Conservation (phyloP, 2,888 invertebrate species). For the Drosophila demipolita region DNA sequence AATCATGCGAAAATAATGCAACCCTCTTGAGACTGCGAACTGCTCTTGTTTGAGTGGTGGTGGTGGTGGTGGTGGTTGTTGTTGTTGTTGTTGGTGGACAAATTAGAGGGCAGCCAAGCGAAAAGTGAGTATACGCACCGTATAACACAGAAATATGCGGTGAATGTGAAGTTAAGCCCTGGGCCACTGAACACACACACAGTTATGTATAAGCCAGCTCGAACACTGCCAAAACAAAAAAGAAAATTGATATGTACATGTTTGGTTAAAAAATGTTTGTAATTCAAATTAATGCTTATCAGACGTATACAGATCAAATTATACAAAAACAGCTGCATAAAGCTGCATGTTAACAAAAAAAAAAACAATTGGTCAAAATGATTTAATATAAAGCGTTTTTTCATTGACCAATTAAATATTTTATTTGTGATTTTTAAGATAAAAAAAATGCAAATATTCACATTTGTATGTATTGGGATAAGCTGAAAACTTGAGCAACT, state of each 20-base stretch:
- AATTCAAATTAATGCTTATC: slow-evolving; percentile 5
- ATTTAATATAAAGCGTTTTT: background rate
- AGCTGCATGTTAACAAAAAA: background rate
- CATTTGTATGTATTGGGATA: too few relatives aligned
- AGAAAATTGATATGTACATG: background rate
- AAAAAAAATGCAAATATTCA: background rate
- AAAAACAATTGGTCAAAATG: background rate
- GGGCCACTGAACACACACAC: slow-evolving; percentile 38
- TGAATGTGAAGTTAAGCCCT: slow-evolving; percentile 24
- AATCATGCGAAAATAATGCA: slow-evolving; percentile 53
- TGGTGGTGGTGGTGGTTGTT: slow-evolving; percentile 5
- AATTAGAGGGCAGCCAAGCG: slow-evolving; percentile 50
- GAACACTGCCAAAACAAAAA: slow-evolving; percentile 4
- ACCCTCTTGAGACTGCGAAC: slow-evolving; percentile 24
- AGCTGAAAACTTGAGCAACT: too few relatives aligned
- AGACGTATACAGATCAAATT: background rate
- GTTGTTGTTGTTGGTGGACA: slow-evolving; percentile 14
- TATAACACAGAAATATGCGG: slow-evolving; percentile 18
- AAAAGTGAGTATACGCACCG: slow-evolving; percentile 39
- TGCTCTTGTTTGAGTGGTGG: background rate
- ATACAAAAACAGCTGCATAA: background rate
- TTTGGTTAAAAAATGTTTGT: background rate
- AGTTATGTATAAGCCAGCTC: slow-evolving; percentile 14
- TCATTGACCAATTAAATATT: background rate
- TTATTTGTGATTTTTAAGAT: background rate